Evolutionary conservation across 1,140 invertebrate genomes (phyloP), one percentile per base, ranked within the genome.

Genomic region (Trissolcus basalis): DNA sequence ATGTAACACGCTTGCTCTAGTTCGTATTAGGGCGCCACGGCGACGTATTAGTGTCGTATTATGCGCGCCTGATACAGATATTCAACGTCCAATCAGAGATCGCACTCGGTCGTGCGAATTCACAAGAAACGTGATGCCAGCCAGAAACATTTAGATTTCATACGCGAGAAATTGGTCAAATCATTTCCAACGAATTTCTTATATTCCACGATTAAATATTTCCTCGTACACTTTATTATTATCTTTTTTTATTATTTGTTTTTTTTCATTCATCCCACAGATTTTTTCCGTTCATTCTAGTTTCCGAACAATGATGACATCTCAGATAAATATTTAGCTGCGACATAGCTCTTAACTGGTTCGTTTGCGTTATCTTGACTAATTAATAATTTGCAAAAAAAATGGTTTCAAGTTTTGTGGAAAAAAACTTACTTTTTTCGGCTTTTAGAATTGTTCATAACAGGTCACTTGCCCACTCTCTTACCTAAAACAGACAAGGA

Each of bases 41-140:
- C 67, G 56, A 51, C 51, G 68, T 71, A 63, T 72, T 54, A 59
- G 59, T 72, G 51, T 72, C 69, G 54, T 64, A 64, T 71, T 58
- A 71, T 70, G 68, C 44, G 44, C 50, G 67, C 56, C 51, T 63
- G 58, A 71, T 71, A 63, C 58, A 71, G 58, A 71, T 71, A 71
- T 71, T 63, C 50, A 50, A 61, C 58, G 67, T 61, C 49, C 47
- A 54, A 13, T 69, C 49, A 36, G 36, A 43, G 56, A 44, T 61
- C 68, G 68, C 58, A 58, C 56, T 56, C 45, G 50, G 61, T 70
- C 67, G 67, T 39, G 48, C 67, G 50, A 27, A 63, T 55, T 58
- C 41, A 50, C 50, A 50, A 50, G 35, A 47, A 53, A 45, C 60
- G 59, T 53, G 43, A 54, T 14, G 41, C 50, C 49, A 54, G 19